These are phyloP conservation scores for Dinomys branickii DNA, from an alignment of 2,113 vertebrate genomes.

Conservation along the genomic window DNA sequence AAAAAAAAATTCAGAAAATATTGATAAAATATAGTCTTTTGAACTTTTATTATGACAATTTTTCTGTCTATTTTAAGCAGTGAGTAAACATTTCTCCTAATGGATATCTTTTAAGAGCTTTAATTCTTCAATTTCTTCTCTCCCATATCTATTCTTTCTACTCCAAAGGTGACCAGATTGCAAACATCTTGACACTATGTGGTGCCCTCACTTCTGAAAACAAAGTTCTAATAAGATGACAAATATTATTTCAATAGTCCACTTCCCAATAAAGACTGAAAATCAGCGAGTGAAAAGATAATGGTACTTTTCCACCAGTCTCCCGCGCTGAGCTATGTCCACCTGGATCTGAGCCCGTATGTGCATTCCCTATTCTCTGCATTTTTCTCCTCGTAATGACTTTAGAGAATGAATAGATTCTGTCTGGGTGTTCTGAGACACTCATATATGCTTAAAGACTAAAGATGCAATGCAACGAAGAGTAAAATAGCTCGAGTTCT, in stretches of 20 bases:
- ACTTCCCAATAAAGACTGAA: not conserved
- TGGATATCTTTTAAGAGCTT: not conserved
- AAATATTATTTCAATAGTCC: not conserved
- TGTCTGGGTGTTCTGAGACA: not conserved
- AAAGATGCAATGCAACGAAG: not conserved
- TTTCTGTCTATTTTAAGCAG: not conserved
- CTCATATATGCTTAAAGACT: not conserved
- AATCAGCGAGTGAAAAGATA: not conserved
- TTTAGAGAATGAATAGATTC: not conserved
- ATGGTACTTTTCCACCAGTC: not conserved
- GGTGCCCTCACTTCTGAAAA: not conserved
- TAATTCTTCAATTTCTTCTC: not conserved
- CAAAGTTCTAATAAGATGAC: not conserved
- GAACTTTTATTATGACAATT: not conserved
- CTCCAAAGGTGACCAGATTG: not conserved
- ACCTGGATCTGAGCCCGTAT: not conserved
- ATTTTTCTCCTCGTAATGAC: not conserved
- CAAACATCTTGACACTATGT: not conserved
- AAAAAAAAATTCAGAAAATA: not conserved
- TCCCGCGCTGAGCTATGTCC: not conserved
- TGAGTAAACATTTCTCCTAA: not conserved
- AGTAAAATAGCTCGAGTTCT: not conserved
- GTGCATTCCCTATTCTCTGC: not conserved
- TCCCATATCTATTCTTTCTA: not conserved
- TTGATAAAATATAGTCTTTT: not conserved